Evolutionary conservation across 2,888 invertebrate genomes (phyloP).

Genomic region (Agrotis clavis): DNA sequence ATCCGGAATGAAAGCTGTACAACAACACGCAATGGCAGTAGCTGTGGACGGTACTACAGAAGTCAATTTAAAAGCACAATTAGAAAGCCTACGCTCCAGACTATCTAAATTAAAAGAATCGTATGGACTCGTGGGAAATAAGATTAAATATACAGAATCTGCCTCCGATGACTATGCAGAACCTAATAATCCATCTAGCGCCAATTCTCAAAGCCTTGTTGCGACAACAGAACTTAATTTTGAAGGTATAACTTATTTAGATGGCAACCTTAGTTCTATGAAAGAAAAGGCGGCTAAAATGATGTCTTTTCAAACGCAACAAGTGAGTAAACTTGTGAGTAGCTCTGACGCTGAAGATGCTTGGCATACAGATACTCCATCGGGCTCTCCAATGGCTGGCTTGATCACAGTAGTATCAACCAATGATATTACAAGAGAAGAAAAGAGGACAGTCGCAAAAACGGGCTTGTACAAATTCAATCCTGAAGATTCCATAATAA

Average conservation of each 20-base stretch:
- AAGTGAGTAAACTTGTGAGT: constrained; percentile 68
- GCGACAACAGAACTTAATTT: constrained; percentile 25
- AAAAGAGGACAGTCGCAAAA: constrained; percentile 46
- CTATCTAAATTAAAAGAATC: constrained; percentile 38
- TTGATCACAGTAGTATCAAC: constrained; percentile 57
- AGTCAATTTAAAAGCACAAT: not conserved
- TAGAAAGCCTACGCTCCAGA: not conserved
- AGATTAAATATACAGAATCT: too few species aligned
- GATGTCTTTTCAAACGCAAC: constrained; percentile 70
- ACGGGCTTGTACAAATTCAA: constrained; percentile 24
- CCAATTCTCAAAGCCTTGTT: not conserved
- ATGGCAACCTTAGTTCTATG: constrained; percentile 76
- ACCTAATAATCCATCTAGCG: not conserved
- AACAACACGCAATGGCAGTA: not conserved
- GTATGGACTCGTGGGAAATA: constrained; percentile 21
- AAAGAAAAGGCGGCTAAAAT: constrained; percentile 75
- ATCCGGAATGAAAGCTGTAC: constrained; percentile 1
- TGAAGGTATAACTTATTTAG: constrained; percentile 75
- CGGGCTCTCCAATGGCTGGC: constrained; percentile 30
- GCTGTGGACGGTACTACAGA: too few species aligned
- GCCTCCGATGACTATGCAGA: not conserved
- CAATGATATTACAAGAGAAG: constrained; percentile 36
- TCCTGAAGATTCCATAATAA: constrained; percentile 21
- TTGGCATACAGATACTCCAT: constrained; percentile 20
- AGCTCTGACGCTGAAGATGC: constrained; percentile 74